Conservation (phyloP, 1,140 invertebrate genomes). For the Temnothorax curvispinosus region DNA sequence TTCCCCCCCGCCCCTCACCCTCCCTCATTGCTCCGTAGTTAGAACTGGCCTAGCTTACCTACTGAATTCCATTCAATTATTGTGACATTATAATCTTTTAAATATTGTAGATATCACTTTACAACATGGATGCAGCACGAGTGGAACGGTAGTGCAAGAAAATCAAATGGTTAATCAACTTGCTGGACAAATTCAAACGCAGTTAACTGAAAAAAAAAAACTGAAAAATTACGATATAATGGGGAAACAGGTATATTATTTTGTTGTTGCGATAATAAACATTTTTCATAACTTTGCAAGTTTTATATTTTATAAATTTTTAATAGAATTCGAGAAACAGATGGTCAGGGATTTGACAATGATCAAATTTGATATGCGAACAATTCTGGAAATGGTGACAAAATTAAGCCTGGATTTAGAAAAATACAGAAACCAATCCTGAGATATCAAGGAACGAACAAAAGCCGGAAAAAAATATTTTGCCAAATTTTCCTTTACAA, state of each 20-base stretch:
- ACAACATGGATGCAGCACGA: neutral
- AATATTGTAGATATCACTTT: neutral
- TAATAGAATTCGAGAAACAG: slow-evolving; percentile 13
- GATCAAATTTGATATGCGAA: neutral
- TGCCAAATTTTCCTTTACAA: neutral
- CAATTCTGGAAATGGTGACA: neutral
- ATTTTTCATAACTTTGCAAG: neutral
- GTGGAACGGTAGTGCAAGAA: neutral
- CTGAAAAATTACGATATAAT: neutral
- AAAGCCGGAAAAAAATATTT: slow-evolving; percentile 5
- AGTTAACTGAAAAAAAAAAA: neutral
- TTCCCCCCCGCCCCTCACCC: no score
- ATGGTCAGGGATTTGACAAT: neutral
- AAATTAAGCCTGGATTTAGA: neutral
- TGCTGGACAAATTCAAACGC: neutral
- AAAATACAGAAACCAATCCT: neutral
- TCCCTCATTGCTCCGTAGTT: no score
- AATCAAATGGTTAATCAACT: neutral
- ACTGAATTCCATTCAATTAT: neutral
- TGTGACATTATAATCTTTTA: neutral
- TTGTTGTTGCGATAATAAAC: neutral
- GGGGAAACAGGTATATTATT: slow-evolving; percentile 10
- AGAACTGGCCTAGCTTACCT: no score
- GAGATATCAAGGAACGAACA: neutral
- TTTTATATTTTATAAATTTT: slow-evolving; percentile 1